Evolutionary conservation across 2,797 vertebrate species (phyloP).

Genomic region (Phrynocephalus forsythii): DNA sequence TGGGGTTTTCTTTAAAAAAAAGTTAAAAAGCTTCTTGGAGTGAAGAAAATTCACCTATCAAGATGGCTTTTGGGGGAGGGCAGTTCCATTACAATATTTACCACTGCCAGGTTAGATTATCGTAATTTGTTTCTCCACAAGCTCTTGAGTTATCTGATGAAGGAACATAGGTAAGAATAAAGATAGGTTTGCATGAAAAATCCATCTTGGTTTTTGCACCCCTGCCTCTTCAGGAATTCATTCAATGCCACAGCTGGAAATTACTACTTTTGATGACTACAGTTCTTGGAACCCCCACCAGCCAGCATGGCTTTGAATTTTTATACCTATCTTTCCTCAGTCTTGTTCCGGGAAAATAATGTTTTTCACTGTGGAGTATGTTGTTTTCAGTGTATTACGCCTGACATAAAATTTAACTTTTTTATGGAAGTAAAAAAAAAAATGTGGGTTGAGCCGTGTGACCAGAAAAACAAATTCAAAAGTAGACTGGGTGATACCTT

Average conservation of each 20-base stretch:
- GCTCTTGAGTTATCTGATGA: slow-evolving; percentile 12
- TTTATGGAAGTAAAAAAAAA: not conserved
- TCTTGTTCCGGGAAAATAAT: not conserved
- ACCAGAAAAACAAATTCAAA: no score
- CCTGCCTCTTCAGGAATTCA: not conserved
- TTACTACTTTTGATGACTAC: no score
- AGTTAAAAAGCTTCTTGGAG: slow-evolving; percentile 27
- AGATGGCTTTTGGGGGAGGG: slow-evolving; percentile 10
- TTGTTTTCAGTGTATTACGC: slow-evolving; percentile 41
- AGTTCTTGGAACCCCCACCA: no score
- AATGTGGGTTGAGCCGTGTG: no score
- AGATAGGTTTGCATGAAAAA: slow-evolving; percentile 26
- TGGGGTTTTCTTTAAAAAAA: accelerated
- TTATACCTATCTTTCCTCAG: not conserved
- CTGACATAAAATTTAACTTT: slow-evolving; percentile 44
- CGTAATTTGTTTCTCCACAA: not conserved
- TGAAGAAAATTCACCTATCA: slow-evolving; percentile 6
- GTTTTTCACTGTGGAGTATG: not conserved
- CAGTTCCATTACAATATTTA: slow-evolving; percentile 24
- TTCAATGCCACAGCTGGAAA: not conserved
- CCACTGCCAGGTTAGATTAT: not conserved
- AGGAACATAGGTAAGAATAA: not conserved
- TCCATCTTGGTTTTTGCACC: slow-evolving; percentile 20
- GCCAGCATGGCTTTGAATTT: no score
- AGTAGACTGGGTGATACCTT: no score